Conservation (phyloP, 2,888 invertebrate genomes). For the Caenorhabditis sp. region DNA sequence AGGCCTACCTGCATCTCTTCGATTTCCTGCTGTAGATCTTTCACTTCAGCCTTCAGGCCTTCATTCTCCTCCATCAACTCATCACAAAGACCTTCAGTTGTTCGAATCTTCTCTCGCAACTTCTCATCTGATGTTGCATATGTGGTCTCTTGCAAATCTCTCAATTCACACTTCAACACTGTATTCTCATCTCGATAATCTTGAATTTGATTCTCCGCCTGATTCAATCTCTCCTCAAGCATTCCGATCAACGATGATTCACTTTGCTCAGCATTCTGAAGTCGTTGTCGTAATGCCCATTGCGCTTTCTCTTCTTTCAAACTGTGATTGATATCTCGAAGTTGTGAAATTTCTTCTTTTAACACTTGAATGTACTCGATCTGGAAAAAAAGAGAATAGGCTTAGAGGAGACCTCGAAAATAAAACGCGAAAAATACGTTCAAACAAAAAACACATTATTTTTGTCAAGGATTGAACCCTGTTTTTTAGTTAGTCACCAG, state of each 20-base stretch:
- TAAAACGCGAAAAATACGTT: no score
- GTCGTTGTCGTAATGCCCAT: constrained; percentile 34
- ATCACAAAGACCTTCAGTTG: constrained; percentile 89
- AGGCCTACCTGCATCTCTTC: constrained; percentile 96
- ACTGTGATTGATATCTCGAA: constrained; percentile 59
- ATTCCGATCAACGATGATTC: constrained; percentile 47
- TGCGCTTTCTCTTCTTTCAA: constrained; percentile 52
- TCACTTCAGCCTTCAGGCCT: constrained; percentile 79
- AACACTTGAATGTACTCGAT: constrained; percentile 72
- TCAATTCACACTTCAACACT: constrained; percentile 79
- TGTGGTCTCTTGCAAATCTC: constrained; percentile 76
- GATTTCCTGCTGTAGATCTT: constrained; percentile 93
- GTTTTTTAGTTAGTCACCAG: no score
- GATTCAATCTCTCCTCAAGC: constrained; percentile 57
- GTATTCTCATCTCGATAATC: constrained; percentile 80
- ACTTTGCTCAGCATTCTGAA: constrained; percentile 40
- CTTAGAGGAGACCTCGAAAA: no score
- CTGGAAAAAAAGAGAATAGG: no score
- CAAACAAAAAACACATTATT: no score
- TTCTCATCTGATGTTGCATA: constrained; percentile 76
- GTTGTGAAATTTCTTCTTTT: constrained; percentile 77
- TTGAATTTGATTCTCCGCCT: constrained; percentile 63
- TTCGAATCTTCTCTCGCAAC: constrained; percentile 82
- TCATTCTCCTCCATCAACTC: constrained; percentile 82
- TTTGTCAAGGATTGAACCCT: no score